Evolutionary conservation across 2,888 invertebrate genomes (phyloP), one percentile per base, ranked within the genome.

Genomic region (Macaria notata): DNA sequence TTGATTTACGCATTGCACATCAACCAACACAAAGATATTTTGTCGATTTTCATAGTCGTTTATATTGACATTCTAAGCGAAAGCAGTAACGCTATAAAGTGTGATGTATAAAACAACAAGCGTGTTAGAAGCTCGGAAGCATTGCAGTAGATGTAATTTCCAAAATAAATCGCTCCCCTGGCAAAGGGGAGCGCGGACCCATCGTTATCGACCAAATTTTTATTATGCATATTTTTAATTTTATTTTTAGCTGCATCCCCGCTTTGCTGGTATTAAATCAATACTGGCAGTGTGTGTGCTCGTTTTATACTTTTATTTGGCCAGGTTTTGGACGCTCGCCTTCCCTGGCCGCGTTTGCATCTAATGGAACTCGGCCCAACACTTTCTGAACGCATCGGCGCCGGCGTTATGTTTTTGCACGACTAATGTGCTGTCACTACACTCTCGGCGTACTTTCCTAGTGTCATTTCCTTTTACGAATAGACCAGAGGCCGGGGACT

Each of bases 171-270:
- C 72, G 72, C 71, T 71, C 76, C 79, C 76, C 81, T 82, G 70
- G 72, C 75, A 76, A 79, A 78, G 79, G 78, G 60, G 63, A 64
- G 72, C 66, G 68, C 82, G 81, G 81, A 73, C 74, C 74, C 81
- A 78, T 71, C 70, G 83, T 78, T 83, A 86, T 84, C 86, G 88
- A 84, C 85, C 85, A 68, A 87, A 88, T 86, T 88, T 88, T 88
- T 84, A 84, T 78, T 81, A 84, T 84, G 82, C 84, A 84, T 84
- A 88, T 88, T 88, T 87, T 88, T 86, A 84, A 86, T 86, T 88
- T 88, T 83, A 83, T 86, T 88, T 87, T 83, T 83, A 75, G 71
- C 75, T 76, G 75, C 81, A 72, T 78, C 83, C 83, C 79, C 79
- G 71, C 64, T 59, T 73, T 48, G 58, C 53, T 55, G 61, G 58